phyloP scores from a whole-genome alignment of 2,113 vertebrate genomes.

The Psettodes erumei region DNA sequence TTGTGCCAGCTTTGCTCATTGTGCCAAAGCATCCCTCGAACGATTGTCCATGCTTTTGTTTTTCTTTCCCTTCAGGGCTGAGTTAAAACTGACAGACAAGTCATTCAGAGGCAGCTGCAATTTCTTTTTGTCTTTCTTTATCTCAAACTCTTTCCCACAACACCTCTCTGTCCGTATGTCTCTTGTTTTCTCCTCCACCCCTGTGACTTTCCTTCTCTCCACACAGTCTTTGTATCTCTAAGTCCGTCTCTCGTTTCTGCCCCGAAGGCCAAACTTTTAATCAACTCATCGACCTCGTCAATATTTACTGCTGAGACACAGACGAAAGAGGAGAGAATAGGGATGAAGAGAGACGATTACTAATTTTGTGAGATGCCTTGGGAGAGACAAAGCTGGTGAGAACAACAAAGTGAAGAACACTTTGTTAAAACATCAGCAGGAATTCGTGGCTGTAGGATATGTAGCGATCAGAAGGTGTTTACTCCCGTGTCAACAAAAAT shows the following conservation, averaged over 20 bases:
- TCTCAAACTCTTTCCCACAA: background rate
- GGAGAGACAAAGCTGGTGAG: constrained; percentile 15
- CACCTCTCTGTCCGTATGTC: constrained; percentile 42
- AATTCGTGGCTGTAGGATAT: constrained; percentile 26
- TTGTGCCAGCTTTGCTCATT: constrained; percentile 10
- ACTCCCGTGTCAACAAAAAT: constrained; percentile 14
- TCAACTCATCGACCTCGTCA: constrained; percentile 77
- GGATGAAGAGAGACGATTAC: constrained; percentile 38
- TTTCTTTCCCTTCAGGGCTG: constrained; percentile 45
- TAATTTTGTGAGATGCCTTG: constrained; percentile 44
- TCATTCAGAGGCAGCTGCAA: constrained; percentile 24
- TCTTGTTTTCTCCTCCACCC: constrained; percentile 39
- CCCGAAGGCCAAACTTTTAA: constrained; percentile 70
- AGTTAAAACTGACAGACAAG: constrained; percentile 48
- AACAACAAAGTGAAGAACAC: constrained; percentile 12
- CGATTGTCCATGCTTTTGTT: constrained; percentile 9
- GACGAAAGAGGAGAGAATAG: background rate
- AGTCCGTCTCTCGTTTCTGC: constrained; percentile 29
- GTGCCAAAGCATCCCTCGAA: constrained; percentile 10
- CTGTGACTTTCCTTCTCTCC: constrained; percentile 36
- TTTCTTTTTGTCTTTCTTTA: constrained; percentile 23
- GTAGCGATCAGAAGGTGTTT: constrained; percentile 17
- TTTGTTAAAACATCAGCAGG: constrained; percentile 41
- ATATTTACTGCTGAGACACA: constrained; percentile 60
- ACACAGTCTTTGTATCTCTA: constrained; percentile 32